Base-by-base conservation (phyloP, 2,113 vertebrate genomes). In the Oophaga pumilio region DNA sequence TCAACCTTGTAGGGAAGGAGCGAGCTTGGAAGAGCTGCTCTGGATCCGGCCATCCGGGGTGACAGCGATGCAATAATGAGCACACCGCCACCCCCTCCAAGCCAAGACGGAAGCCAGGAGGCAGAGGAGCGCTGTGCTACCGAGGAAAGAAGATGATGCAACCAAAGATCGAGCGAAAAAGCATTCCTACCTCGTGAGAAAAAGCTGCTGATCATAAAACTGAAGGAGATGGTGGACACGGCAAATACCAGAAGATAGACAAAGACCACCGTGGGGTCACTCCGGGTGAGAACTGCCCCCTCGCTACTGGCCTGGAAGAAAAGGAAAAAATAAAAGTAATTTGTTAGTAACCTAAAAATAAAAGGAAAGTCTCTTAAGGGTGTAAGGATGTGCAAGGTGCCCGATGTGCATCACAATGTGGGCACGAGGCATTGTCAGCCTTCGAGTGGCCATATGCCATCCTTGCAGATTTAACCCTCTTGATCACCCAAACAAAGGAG, bases 191-290 rank as follows among this genome's bases (percentile, higher is more conserved):
- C 98, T 97, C 93, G 94, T 0, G 96, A 98, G 93, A 99, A 99
- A 95, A 99, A 99, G 87, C 96, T 95, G 93, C 97, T 99, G 93
- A 99, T 96, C 97, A 99, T 99, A 93, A 99, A 99, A 93, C 97
- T 98, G 94, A 99, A 99, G 94, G 95, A 97, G 92, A 99, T 97
- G 82, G 98, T 95, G 85, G 98, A 94, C 89, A 96, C 43, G 0
- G 96, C 95, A 86, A 99, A 99, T 82, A 94, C 68, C 6, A 96
- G 90, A 0, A 99, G 94, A 93, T 98, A 99, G 89, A 94, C 91
- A 76, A 99, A 98, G 62, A 99, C 95, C 90, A 99, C 92, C 0
- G 95, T 95, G 66, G 98, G 98, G 90, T 99, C 97, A 0, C 98
- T 99, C 93, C 94, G 92, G n/a, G 94, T 93, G 87, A 99, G 93